phyloP scores from a whole-genome alignment of 2,888 invertebrate species.

The Lasioglossum calceatum region DNA sequence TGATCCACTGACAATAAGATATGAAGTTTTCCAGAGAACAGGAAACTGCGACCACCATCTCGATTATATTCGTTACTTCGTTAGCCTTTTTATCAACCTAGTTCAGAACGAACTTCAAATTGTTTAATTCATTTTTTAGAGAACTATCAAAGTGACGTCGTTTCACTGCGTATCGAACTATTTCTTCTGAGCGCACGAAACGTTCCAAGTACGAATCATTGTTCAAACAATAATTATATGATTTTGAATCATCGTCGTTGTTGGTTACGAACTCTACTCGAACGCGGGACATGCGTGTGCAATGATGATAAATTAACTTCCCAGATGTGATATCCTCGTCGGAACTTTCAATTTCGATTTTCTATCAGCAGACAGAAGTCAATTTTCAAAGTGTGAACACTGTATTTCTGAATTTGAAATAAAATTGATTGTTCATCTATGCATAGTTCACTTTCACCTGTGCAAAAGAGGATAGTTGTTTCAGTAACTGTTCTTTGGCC shows the following conservation, averaged over 20 bases:
- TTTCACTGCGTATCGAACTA: not conserved
- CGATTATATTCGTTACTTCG: not conserved
- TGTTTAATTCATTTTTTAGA: not conserved
- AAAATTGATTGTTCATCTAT: slow-evolving; percentile 5
- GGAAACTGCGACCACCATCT: not conserved
- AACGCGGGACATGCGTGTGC: slow-evolving; percentile 44
- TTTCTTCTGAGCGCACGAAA: slow-evolving; percentile 58
- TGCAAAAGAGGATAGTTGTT: not conserved
- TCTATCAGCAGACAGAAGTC: not conserved
- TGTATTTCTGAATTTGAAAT: slow-evolving; percentile 11
- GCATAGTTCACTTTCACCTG: slow-evolving; percentile 17
- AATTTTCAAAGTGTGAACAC: not conserved
- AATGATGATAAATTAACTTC: slow-evolving; percentile 52
- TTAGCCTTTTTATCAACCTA: not conserved
- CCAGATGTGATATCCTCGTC: slow-evolving; percentile 15
- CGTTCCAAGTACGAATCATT: slow-evolving; percentile 30
- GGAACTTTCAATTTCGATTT: not conserved
- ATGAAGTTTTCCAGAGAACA: slow-evolving; percentile 19
- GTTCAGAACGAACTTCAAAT: not conserved
- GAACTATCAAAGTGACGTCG: not conserved
- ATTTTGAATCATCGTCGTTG: not conserved
- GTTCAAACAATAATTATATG: not conserved
- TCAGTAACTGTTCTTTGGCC: not conserved
- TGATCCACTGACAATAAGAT: not conserved
- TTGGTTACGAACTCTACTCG: not conserved